A percentile compares a stretch with the other conserved stretches of the same genome.
phyloP scores from a whole-genome alignment of 2,797 vertebrate genomes.

The Coendou prehensilis region DNA sequence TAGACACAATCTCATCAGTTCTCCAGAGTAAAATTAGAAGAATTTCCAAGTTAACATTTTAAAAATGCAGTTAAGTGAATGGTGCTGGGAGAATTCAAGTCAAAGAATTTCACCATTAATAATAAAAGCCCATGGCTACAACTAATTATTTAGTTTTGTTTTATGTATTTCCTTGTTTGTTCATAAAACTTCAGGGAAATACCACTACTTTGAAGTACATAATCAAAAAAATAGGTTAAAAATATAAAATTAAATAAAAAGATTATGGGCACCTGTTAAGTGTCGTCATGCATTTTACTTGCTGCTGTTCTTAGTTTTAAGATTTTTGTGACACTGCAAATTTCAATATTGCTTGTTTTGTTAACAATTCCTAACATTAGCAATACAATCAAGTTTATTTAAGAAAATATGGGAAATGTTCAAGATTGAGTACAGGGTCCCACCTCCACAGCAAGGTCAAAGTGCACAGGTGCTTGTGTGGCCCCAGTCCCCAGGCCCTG shows the following conservation, averaged over 20 bases:
- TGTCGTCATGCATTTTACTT: neutral
- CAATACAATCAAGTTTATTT: neutral
- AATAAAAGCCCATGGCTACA: neutral
- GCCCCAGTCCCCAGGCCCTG: accelerated
- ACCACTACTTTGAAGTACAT: neutral
- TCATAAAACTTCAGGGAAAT: neutral
- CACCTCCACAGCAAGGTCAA: neutral
- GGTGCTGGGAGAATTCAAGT: neutral
- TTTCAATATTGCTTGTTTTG: neutral
- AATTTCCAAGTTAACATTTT: neutral
- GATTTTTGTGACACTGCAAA: neutral
- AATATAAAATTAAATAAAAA: neutral
- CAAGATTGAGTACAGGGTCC: neutral
- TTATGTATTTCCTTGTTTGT: neutral
- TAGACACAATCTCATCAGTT: neutral
- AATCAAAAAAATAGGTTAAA: neutral
- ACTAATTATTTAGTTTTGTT: neutral
- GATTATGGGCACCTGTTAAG: neutral
- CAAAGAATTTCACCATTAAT: neutral
- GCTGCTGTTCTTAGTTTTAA: neutral
- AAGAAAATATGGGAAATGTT: neutral
- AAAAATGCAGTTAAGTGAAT: neutral
- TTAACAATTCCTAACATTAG: neutral
- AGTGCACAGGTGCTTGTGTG: neutral
- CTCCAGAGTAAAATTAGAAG: neutral